Conservation (phyloP, 2,113 vertebrate genomes). For the Agelaius tricolor region DNA sequence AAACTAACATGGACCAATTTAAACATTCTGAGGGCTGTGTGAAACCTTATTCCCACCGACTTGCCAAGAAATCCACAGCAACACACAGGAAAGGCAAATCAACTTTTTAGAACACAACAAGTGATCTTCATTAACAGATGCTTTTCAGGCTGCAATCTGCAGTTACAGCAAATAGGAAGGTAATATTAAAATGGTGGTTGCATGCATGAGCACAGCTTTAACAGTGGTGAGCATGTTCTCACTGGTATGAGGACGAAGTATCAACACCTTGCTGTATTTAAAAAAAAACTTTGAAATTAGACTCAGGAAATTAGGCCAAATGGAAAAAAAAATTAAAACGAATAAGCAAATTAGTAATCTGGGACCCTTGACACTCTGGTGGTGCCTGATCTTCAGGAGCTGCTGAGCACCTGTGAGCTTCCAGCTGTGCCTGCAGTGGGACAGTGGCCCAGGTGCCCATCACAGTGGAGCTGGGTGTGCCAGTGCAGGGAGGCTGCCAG, state of each 20-base stretch:
- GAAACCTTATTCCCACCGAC: background rate
- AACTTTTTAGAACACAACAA: background rate
- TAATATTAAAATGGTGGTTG: background rate
- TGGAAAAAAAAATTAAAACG: background rate
- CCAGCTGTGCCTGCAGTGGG: background rate
- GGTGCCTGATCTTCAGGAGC: background rate
- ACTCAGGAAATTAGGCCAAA: background rate
- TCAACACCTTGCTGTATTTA: background rate
- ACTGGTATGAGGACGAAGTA: background rate
- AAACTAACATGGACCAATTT: background rate
- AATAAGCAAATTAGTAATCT: background rate
- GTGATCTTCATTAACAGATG: background rate
- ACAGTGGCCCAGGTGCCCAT: background rate
- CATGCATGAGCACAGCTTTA: background rate
- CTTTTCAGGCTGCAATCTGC: background rate
- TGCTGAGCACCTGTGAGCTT: background rate
- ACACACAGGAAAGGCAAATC: background rate
- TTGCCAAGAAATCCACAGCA: background rate
- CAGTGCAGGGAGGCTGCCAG: background rate
- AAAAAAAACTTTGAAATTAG: background rate
- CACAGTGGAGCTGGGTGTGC: accelerated
- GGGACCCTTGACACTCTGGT: background rate
- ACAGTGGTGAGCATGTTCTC: background rate
- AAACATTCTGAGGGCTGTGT: background rate
- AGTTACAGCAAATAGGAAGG: background rate